Evolutionary conservation across 2,888 invertebrate species (phyloP), one percentile per base, ranked within the genome.

Genomic region (Drosophila mercatorum): DNA sequence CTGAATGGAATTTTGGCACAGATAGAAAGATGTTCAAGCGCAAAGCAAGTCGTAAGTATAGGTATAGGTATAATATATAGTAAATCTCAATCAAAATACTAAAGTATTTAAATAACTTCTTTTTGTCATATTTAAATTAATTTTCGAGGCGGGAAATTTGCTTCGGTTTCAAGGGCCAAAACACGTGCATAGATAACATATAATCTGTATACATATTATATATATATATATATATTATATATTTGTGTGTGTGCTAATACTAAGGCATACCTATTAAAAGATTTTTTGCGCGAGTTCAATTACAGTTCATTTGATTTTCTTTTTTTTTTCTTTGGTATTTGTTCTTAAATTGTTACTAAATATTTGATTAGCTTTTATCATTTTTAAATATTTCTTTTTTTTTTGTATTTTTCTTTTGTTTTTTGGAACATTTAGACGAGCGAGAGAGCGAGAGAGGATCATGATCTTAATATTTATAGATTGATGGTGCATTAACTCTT

Each of bases 181-280:
- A 41, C n/a, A 55, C 53, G 38, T 55, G 40, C 53, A 55, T 28
- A 40, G 10, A n/a, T n/a, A 55, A 34, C 49, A 34, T 49, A 49
- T 17, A 41, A 6, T 40, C 12, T 22, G 8, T 22, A 57, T 34
- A 57, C 8, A 34, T 44, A 22, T 63, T 53, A 31, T 31, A 22
- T 60, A 11, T 34, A 26, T 55, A 34, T 28, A 28, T 53, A 31
- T 31, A 22, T 60, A 11, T 34, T 22, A 3, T 47, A 22, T 78
- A 31, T 46, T 28, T 55, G 41, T 60, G 68, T 66, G 51, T 73
- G 68, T 76, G 64, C 63, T 70, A 73, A 75, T 51, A 72, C 72
- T 80, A 77, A 78, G 87, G 88, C 90, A 90, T 90, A 90, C 90
- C 90, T 88, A 90, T 81, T 83, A 72, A 90, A 90, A 85, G 90